Evolutionary conservation across 2,113 vertebrate species (phyloP), one percentile per base, ranked within the genome.

Genomic region (Lophotis ruficrista): DNA sequence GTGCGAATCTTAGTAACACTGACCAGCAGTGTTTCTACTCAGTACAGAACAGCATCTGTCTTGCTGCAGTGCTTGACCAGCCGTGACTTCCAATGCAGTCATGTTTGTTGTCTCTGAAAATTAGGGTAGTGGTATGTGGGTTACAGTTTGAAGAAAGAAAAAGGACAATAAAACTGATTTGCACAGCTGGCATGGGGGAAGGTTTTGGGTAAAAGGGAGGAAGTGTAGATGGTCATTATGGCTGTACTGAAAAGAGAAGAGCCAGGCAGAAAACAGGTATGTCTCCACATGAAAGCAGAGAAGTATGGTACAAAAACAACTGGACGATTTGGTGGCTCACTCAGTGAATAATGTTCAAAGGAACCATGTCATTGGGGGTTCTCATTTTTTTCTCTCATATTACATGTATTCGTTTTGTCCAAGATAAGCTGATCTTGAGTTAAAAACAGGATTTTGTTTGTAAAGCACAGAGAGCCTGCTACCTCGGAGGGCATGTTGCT

Each of bases 401-500:
- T 48, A 12, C 10, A 7, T 53, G 20, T 43, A 77, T 71, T 37
- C 1, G 7, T 66, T 45, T 77, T 88, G 22, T 35, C 16, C 33
- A 31, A 37, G 12, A 24, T 38, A 72, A 64, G 5, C n/a, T 50
- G 4, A 54, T 72, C 35, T 57, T 61, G 10, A n/a, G 5, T 57
- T 72, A 43, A 65, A 93, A 51, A 4, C 14, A 31, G n/a, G 12
- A 23, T 3, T 35, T 41, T 41, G 6, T n/a, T 81, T 61, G 41
- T 58, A n/a, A 87, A 50, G 5, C n/a, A 11, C 33, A 73, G 68
- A 80, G 31, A 66, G 8, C 14, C 43, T 68, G 20, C 27, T 9
- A 21, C 35, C 35, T 50, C 0, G 0, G 17, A 58, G 47, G 6
- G 10, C 1, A 9, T 58, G 3, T n/a, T 25, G 31, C 19, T 82